A percentile compares a stretch with the other conserved stretches of the same genome.
These are phyloP conservation scores for Phalloptychus januarius DNA, from an alignment of 2,797 vertebrate species.

Conservation along the genomic window DNA sequence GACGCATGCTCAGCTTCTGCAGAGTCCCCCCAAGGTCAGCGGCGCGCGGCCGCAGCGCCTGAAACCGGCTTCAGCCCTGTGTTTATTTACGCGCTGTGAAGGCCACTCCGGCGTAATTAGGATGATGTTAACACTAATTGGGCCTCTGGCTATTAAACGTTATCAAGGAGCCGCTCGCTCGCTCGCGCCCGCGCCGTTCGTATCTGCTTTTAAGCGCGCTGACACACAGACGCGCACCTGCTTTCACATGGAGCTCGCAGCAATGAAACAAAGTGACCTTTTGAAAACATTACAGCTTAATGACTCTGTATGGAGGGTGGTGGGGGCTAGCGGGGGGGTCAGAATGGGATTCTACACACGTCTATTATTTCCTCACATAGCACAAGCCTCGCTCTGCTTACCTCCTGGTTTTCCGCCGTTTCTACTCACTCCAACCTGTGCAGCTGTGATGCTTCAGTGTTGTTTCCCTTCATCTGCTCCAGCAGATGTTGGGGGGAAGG, in stretches of 20 bases:
- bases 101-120: conserved; percentile 57
- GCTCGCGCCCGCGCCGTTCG: conserved; percentile 21
- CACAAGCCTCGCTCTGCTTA: conserved; percentile 2
- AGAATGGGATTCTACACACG: conserved; percentile 17
- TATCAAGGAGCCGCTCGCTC: conserved; percentile 27
- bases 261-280: conserved; percentile 63
- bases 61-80: conserved; percentile 27
- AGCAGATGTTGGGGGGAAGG: conserved; percentile 8
- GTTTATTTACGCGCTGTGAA: conserved; percentile 57
- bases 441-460: conserved; percentile 6
- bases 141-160: conserved; percentile 47
- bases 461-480: conserved; percentile 19
- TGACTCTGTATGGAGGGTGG: conserved; percentile 15
- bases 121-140: conserved; percentile 68
- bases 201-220: conserved; percentile 2
- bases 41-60: conserved; percentile 26
- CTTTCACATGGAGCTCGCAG: conserved; percentile 33
- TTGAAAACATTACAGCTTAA: conserved; percentile 54
- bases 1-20: not conserved
- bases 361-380: conserved; percentile 25
- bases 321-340: conserved; percentile 8
- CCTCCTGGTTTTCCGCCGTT: not conserved
- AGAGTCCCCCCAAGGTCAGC: conserved; percentile 44
- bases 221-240: conserved; percentile 39
- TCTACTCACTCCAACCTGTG: not conserved